Evolutionary conservation across 1,140 invertebrate genomes (phyloP), one percentile per base, ranked within the genome.

Genomic region (Protaetia brevitarsis): DNA sequence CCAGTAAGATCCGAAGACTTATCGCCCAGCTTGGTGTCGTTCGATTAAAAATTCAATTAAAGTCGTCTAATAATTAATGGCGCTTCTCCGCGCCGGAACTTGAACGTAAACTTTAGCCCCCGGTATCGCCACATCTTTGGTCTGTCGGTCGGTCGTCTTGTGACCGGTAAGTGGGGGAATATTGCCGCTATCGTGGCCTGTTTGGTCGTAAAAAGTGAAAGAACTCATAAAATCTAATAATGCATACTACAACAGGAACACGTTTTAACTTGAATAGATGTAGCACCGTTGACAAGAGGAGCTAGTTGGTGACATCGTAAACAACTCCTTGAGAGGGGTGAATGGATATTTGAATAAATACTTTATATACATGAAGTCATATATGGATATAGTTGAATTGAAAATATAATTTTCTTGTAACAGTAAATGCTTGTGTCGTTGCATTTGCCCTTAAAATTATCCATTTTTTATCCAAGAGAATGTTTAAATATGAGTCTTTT

Each of bases 11-110:
- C 26, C 19, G 41, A 51, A 21, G 16, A 51, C 19, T 37, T 37
- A 37, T 37, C 34, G 16, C 1, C 16, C 19, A 10, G 41, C 19
- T 19, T 23, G 41, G 41, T 23, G 41, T 51, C 41, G 26, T 51
- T 51, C 41, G 41, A 51, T 51, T 51, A 51, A 51, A 51, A 51
- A 51, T 51, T 51, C 41, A 51, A 51, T 51, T 51, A 51, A 51
- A 51, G 41, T 51, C 41, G 19, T 23, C 41, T 51, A 51, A 51
- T 51, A 51, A 51, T 51, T 51, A 51, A 51, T 51, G 41, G 26
- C 41, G 26, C 26, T 51, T 51, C 19, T 51, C 5, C 26, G 41
- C 16, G n/a, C 19, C 13, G 41, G 41, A 51, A 51, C 41, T 51
- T 51, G 16, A 51, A 51, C 41, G 41, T 51, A 51, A 51, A 51